phyloP scores from a whole-genome alignment of 2,888 invertebrate species.

The Pachycephus smyrnensis region DNA sequence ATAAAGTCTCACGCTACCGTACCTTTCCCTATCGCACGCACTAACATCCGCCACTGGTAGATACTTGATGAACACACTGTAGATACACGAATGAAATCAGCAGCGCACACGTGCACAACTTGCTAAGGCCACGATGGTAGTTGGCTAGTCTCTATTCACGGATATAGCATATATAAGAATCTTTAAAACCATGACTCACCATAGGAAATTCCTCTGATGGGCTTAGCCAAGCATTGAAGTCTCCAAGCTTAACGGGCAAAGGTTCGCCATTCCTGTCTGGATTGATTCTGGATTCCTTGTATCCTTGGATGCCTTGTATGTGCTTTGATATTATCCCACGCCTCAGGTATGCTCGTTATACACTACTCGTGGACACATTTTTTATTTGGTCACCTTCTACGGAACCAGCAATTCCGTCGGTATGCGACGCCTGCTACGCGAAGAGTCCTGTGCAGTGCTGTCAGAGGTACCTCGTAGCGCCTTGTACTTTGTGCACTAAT shows the following conservation, averaged over 20 bases:
- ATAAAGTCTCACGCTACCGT: not conserved
- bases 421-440: not conserved
- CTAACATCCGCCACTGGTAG: not conserved
- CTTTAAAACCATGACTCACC: conserved; percentile 53
- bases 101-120: conserved; percentile 1
- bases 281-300: not conserved
- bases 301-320: not conserved
- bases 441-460: conserved; percentile 1
- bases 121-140: not conserved
- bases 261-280: not conserved
- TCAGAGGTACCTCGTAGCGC: not conserved
- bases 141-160: not conserved
- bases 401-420: not conserved
- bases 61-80: not conserved
- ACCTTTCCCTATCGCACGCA: not conserved
- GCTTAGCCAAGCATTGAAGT: conserved; percentile 15
- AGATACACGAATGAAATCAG: not conserved
- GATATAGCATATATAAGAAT: conserved; percentile 19
- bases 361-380: not conserved
- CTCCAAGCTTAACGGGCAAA: conserved; percentile 11
- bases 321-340: not conserved
- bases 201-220: conserved; percentile 29
- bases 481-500: not conserved
- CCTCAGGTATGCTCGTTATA: not conserved
- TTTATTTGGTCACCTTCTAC: not conserved